Base-by-base conservation (phyloP, 2,797 vertebrate species). In the Anniella stebbinsi region DNA sequence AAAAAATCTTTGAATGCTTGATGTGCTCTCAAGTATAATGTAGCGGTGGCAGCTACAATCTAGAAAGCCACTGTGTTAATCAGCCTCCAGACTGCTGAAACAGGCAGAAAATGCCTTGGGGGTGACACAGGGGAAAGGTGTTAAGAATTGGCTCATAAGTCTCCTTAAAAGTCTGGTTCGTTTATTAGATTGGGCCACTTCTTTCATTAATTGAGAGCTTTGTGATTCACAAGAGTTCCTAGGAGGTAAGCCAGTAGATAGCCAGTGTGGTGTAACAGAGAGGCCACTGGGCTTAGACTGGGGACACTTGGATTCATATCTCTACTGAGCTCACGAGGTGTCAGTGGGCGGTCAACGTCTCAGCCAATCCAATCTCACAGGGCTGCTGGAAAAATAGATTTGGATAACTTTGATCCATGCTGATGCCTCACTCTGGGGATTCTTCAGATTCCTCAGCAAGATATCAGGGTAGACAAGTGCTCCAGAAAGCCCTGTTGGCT, bases 21-120 rank as follows among this genome's bases (percentile, higher is more conserved):
- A 73, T 72, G 33, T 72, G n/a, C 66, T 66, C n/a, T 84, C 73
- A 78, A 78, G 84, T n/a, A 66, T 83, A 92, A 84, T 73, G 41
- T 70, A 78, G 51, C 38, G 2, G 48, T 51, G 36, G 88, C 38
- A 54, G 80, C 25, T 67, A 88, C 75, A 85, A 23, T 72, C 66
- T 63, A 45, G 38, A 80, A 83, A 87, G 80, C 38, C 21, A 11
- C 73, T 87, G 80, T 90, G 80, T 87, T 90, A 87, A 87, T 84
- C 80, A 83, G 38, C 57, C 85, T 84, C 45, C 80, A 86, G 51
- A 41, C 57, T 84, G 54, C 88, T 84, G 85, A 84, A 80, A 80
- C 28, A 25, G 63, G 54, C 63, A 87, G 70, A 92, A 83, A 87
- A 80, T 15, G 36, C 76, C 51, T 86, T 70, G n/a, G 72, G 41